Conservation (phyloP, 2,888 invertebrate genomes). For the Mythimna impura region DNA sequence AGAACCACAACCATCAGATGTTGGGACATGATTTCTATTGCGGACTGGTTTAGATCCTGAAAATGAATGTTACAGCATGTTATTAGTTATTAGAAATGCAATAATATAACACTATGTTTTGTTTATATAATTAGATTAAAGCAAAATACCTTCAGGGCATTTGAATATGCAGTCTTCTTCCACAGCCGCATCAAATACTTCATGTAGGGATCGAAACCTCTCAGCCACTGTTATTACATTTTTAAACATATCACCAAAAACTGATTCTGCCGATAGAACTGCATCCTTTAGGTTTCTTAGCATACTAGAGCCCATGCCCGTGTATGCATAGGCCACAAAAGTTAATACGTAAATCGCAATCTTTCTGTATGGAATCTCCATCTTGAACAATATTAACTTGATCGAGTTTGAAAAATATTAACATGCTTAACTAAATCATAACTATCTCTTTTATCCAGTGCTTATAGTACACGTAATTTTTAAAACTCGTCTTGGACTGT, state of each 20-base stretch:
- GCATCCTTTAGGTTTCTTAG: slow-evolving; percentile 94
- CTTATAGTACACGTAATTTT: slow-evolving; percentile 64
- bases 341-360: slow-evolving; percentile 93
- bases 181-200: slow-evolving; percentile 95
- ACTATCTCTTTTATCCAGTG: slow-evolving; percentile 26
- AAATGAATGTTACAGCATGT: slow-evolving; percentile 77
- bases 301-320: slow-evolving; percentile 94
- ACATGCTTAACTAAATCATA: slow-evolving; percentile 16
- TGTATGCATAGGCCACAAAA: slow-evolving; percentile 94
- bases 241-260: slow-evolving; percentile 94
- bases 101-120: background rate
- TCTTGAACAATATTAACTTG: slow-evolving; percentile 70
- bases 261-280: slow-evolving; percentile 94
- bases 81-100: background rate
- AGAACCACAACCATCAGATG: slow-evolving; percentile 96
- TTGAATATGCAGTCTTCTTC: slow-evolving; percentile 95
- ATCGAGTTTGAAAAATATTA: slow-evolving; percentile 10
- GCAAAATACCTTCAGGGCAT: slow-evolving; percentile 92
- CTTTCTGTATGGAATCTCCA: slow-evolving; percentile 95
- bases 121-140: background rate
- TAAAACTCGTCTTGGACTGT: slow-evolving; percentile 47
- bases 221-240: slow-evolving; percentile 94
- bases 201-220: slow-evolving; percentile 94
- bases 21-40: slow-evolving; percentile 93
- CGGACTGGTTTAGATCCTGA: slow-evolving; percentile 92